Base-by-base conservation (phyloP, 2,888 invertebrate species). In the Cheilosia vulpina region DNA sequence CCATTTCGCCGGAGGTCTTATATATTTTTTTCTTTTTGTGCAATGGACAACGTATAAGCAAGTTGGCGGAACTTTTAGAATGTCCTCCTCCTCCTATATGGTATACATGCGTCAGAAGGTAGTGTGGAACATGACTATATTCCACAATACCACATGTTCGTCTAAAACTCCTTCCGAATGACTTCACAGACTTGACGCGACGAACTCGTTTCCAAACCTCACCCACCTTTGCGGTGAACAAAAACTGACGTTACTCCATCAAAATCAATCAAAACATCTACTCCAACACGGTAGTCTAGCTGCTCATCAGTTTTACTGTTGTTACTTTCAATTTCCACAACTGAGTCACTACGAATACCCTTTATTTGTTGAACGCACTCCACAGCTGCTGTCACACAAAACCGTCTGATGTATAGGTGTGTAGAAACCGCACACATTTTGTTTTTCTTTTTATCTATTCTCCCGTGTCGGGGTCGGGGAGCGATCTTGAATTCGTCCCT, bases 201-300 rank as follows among this genome's bases (percentile, higher is more conserved):
- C 0, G 11, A 38, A 38, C 38, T 38, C 1, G 38, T 38, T 38
- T 13, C 13, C 38, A 38, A 13, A 13, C 13, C 38, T 38, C 38
- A 13, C 11, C 19, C 47, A 17, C 17, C n/a, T 45, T 17, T 43
- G n/a, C 5, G 43, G 47, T 50, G 7, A 17, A 50, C 21, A 11
- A 19, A 50, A 24, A 21, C 6, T 21, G 4, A 15, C 4, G 13
- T n/a, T 4, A 43, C 43, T n/a, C 41, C 53, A 45, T 62, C 53
- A 45, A 73, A 13, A 73, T 73, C 53, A 63, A 73, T 73, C 63
- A 63, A 63, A 55, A 73, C 43, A 45, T 55, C 63, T 38, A 63
- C 63, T 73, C 55, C 21, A 55, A 55, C 55, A 53, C 55, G 73
- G 63, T 73, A 63, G 63, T 73, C 60, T 63, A 62, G 63, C 45